Base-by-base conservation (phyloP, 2,113 vertebrate genomes). In the Tyrannus savana region DNA sequence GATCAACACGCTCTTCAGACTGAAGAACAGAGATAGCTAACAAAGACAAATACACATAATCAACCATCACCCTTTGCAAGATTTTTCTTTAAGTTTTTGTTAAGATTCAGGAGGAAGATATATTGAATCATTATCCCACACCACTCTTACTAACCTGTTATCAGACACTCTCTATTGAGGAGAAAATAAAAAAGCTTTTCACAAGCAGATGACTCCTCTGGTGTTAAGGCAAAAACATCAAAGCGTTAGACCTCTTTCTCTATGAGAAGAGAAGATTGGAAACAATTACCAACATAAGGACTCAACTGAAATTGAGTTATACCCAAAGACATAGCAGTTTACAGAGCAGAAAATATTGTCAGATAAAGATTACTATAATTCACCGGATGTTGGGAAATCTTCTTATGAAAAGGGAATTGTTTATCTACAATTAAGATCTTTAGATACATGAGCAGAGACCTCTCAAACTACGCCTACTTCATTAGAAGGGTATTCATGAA, bases 351-450 rank as follows among this genome's bases (percentile, higher is more conserved):
- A 91, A 92, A 97, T 76, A 90, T 56, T 78, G 49, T 76, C 73
- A 71, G 63, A 80, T 94, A 84, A 96, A 93, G 37, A 82, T 91
- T 62, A 83, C 7, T 63, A 52, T 71, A 67, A 89, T 88, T 95
- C 53, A 67, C 31, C 28, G 41, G 41, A 53, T 21, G 23, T 94
- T 76, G 96, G n/a, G 47, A 95, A 96, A 84, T 14, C 7, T 71
- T 89, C 41, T 41, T 85, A 91, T 90, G 47, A 91, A 95, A 96
- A 58, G 12, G 28, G 72, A 96, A 91, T 62, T 91, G 44, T 93
- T 96, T 95, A 83, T 71, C 46, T 83, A 58, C 90, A 94, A 90
- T 93, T 96, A 96, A 96, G 79, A 88, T 86, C 56, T 94, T 95
- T 56, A 96, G 93, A 88, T 58, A 69, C n/a, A 78, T 64, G 14